Evolutionary conservation across 1,140 invertebrate genomes (phyloP).

Genomic region (Tigriopus japonicus): DNA sequence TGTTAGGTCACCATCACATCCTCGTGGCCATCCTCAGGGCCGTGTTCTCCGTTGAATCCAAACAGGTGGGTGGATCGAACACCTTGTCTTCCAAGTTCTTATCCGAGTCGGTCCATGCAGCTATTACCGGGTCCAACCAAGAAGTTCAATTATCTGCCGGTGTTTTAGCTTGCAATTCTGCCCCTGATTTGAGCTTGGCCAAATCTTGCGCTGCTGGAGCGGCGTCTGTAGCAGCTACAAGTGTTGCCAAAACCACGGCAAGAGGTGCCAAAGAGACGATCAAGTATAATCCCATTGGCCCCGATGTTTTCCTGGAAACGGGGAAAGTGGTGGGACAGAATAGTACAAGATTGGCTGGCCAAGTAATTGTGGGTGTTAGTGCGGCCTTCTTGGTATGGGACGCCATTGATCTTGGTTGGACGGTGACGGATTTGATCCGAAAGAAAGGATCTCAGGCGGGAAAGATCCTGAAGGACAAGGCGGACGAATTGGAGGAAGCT

Average conservation of each 20-base stretch:
- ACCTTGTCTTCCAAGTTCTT: too few relatives aligned
- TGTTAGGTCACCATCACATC: neutral
- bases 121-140: too few relatives aligned
- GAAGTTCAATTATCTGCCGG: too few relatives aligned
- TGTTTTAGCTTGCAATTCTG: too few relatives aligned
- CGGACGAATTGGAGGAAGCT: neutral
- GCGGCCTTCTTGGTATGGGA: slow-evolving; percentile 10
- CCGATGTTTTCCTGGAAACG: slow-evolving; percentile 2
- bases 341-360: slow-evolving; percentile 7
- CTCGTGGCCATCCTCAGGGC: neutral
- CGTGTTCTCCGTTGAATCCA: neutral
- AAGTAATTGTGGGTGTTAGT: slow-evolving; percentile 9
- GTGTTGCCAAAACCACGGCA: neutral
- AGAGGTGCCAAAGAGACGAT: neutral
- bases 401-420: slow-evolving; percentile 5
- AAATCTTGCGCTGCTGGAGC: neutral
- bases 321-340: slow-evolving; percentile 11
- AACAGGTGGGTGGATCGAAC: too few relatives aligned
- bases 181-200: too few relatives aligned
- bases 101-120: too few relatives aligned
- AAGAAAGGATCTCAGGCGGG: neutral
- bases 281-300: slow-evolving; percentile 9
- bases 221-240: neutral
- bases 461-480: slow-evolving; percentile 3
- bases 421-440: neutral